Evolutionary conservation across 2,888 invertebrate species (phyloP).

Genomic region (Orgyia antiqua): DNA sequence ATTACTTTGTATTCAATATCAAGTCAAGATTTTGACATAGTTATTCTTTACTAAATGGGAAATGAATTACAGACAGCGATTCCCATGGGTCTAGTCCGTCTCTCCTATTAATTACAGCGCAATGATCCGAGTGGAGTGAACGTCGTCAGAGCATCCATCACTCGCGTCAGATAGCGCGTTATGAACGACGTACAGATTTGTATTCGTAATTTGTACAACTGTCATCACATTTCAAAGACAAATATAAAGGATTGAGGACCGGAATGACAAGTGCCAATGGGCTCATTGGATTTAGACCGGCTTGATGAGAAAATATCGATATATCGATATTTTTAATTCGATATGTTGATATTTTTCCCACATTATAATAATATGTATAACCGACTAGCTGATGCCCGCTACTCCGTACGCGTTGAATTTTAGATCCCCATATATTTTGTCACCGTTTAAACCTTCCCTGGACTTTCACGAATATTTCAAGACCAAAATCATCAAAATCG

Average conservation of each 20-base stretch:
- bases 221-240: slow-evolving; percentile 79
- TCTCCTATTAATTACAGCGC: slow-evolving; percentile 70
- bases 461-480: no score
- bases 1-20: slow-evolving; percentile 41
- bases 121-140: slow-evolving; percentile 52
- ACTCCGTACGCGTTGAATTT: no score
- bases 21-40: not conserved
- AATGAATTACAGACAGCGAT: slow-evolving; percentile 63
- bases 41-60: slow-evolving; percentile 52
- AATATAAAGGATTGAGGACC: slow-evolving; percentile 76
- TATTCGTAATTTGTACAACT: slow-evolving; percentile 77
- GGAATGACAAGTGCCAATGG: slow-evolving; percentile 75
- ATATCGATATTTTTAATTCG: no score
- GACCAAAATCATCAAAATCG: no score
- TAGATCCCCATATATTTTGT: no score
- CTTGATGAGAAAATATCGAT: no score
- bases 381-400: no score
- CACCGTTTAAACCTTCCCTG: no score
- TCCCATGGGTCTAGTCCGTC: slow-evolving; percentile 49
- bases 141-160: slow-evolving; percentile 63
- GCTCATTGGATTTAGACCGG: no score
- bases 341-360: no score
- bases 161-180: slow-evolving; percentile 67
- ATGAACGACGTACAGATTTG: slow-evolving; percentile 75
- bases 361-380: no score